Evolutionary conservation across 2,113 vertebrate species (phyloP).

Genomic region (Podiceps cristatus): DNA sequence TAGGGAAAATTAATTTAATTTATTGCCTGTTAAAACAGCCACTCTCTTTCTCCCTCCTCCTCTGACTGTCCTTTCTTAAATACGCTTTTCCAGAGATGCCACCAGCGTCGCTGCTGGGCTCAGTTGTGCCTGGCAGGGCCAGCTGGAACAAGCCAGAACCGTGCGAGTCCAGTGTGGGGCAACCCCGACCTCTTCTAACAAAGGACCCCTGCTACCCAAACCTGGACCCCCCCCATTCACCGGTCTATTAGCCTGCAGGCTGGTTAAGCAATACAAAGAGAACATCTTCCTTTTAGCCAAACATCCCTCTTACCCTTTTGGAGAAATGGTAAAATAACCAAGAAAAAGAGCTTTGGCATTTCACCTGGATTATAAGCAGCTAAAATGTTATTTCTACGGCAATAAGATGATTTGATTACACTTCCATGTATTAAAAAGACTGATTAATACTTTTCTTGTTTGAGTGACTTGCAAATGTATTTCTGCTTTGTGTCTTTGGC

Average conservation of each 20-base stretch:
- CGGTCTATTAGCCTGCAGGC: neutral
- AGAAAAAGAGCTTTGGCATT: neutral
- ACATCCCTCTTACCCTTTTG: neutral
- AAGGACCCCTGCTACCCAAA: neutral
- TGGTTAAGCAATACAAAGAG: neutral
- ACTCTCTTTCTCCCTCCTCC: neutral
- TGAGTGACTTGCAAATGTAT: neutral
- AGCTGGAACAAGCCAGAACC: neutral
- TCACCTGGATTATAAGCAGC: neutral
- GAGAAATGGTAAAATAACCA: neutral
- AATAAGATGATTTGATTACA: neutral
- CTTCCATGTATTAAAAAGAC: neutral
- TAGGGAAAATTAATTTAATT: neutral
- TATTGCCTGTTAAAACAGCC: neutral
- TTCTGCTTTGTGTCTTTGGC: neutral
- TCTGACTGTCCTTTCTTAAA: neutral
- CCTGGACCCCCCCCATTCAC: neutral
- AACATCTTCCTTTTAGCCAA: neutral
- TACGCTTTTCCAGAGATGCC: neutral
- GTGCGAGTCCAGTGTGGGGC: accelerated
- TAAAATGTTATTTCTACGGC: neutral
- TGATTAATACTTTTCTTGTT: neutral
- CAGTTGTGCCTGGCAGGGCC: neutral
- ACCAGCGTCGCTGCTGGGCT: accelerated
- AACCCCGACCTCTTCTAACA: accelerated